Conservation (phyloP, 2,888 invertebrate species). For the Pyrrhia umbra region DNA sequence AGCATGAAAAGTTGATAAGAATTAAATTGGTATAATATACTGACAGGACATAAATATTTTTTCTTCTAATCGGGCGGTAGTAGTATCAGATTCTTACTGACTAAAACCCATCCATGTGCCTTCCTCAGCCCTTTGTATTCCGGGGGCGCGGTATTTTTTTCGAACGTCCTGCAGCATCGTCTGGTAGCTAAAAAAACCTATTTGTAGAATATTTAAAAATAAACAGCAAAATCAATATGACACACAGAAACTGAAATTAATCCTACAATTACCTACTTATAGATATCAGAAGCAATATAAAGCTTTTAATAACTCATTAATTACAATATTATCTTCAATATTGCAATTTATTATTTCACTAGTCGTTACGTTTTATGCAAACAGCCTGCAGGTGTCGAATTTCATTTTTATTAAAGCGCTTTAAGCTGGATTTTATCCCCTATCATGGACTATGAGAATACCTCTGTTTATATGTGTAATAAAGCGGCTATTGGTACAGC, state of each 20-base stretch:
- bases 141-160: no score
- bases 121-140: no score
- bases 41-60: no score
- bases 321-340: constrained; percentile 1
- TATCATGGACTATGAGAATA: not conserved
- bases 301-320: not conserved
- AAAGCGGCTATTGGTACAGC: constrained; percentile 25
- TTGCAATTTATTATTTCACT: not conserved
- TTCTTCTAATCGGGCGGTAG: no score
- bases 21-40: no score
- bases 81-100: no score
- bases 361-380: not conserved
- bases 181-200: no score
- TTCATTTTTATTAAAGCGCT: constrained; percentile 4
- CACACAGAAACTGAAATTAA: not conserved
- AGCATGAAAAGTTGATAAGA: no score
- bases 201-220: no score
- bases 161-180: no score
- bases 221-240: not conserved
- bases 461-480: not conserved
- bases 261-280: not conserved
- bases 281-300: not conserved
- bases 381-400: not conserved
- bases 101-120: no score
- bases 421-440: not conserved